phyloP scores from a whole-genome alignment of 2,113 vertebrate genomes.

The Pagrus major region DNA sequence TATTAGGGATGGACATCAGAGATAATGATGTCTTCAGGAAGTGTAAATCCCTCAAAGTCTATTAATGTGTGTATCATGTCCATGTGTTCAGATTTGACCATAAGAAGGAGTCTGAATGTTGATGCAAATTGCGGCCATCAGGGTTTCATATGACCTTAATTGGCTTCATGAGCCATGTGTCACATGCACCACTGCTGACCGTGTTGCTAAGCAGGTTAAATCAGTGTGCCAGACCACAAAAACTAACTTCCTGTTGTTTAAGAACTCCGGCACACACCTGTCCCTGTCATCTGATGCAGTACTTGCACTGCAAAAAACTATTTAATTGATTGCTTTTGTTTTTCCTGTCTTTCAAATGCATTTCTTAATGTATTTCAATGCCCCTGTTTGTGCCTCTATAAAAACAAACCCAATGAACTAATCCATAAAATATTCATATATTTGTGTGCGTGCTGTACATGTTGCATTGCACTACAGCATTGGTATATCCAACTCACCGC shows the following conservation, averaged over 20 bases:
- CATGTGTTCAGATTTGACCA: not conserved
- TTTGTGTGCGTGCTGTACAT: not conserved
- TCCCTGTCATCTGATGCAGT: not conserved
- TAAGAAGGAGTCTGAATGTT: not conserved
- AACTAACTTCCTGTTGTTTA: not conserved
- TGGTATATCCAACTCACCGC: constrained; percentile 83
- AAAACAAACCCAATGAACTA: not conserved
- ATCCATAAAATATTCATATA: not conserved
- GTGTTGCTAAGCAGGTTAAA: not conserved
- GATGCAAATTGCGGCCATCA: not conserved
- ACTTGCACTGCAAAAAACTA: not conserved
- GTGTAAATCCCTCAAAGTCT: not conserved
- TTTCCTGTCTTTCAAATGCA: too few species aligned
- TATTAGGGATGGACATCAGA: not conserved
- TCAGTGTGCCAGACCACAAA: not conserved
- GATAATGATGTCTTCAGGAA: not conserved
- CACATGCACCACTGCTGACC: not conserved
- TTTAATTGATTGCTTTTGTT: too few species aligned
- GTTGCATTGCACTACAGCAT: not conserved
- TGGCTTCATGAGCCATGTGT: not conserved
- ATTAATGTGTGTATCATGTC: too few species aligned
- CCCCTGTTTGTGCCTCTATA: too few species aligned
- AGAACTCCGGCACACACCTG: not conserved
- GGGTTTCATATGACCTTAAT: not conserved
- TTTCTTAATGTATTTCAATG: too few species aligned